Evolutionary conservation across 2,113 vertebrate genomes (phyloP), one percentile per base, ranked within the genome.

Genomic region (Perca schrenkii): DNA sequence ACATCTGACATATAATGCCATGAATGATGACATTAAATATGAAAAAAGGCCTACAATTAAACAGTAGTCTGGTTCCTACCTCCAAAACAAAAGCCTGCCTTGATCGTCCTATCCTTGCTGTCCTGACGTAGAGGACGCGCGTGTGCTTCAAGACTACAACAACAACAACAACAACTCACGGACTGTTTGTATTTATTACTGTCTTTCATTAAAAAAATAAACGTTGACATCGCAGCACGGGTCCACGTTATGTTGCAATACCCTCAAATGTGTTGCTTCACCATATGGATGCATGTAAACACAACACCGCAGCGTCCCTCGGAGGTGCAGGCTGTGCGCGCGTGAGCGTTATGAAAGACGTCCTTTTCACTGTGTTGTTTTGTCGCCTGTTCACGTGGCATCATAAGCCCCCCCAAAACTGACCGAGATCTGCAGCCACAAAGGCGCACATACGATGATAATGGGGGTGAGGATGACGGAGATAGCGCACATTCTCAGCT

Each of bases 381-480:
- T 82, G 88, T 83, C 80, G 74, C 80, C 73, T 74, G 84, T 84
- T 91, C 92, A 93, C 86, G 87, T 92, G 87, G 86, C 86, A 79
- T 50, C 43, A 47, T 76, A 83, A 79, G 16, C 78, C 74, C 46
- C 74, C 53, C 57, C 34, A 70, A 52, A 56, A 12, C 71, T 60
- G 82, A 79, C 72, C 53, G 78, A 85, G 62, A 72, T 82, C 77
- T 74, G 79, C 85, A 66, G 77, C 75, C 81, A 54, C 17, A 49
- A 53, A 67, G 19, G 61, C 52, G 61, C 65, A 57, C 78, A 4
- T 56, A 65, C 62, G 75, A 57, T 12, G 73, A 70, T 47, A 17
- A 6, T 8, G 50, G 2, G 22, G 53, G 1, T 53, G 22, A 11
- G 50, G 3, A 58, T 22, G 19, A 56, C 21, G 14, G 66, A 76